phyloP scores from a whole-genome alignment of 2,888 invertebrate species.

The Sphaerophoria taeniata region DNA sequence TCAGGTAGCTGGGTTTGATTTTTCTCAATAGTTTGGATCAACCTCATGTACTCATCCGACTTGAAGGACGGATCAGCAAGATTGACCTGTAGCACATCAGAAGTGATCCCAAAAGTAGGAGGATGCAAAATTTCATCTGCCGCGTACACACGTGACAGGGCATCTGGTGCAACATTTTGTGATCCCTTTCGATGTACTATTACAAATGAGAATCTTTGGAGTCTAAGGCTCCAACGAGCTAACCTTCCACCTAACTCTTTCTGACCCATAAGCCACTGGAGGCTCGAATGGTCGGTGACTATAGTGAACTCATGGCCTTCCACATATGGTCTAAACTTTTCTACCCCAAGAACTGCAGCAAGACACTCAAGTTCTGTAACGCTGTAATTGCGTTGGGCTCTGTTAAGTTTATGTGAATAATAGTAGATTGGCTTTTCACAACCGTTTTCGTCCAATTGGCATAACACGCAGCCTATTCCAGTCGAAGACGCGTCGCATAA shows the following conservation, averaged over 20 bases:
- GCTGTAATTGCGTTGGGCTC: slow-evolving; percentile 1
- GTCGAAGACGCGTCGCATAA: too few species aligned
- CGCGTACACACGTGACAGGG: not conserved
- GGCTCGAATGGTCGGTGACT: slow-evolving; percentile 6
- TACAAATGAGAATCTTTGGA: slow-evolving; percentile 8
- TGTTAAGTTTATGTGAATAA: not conserved
- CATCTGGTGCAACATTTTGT: not conserved
- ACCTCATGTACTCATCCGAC: too few species aligned
- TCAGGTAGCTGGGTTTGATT: too few species aligned
- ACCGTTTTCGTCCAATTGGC: not conserved
- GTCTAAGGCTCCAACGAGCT: not conserved
- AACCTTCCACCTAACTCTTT: not conserved
- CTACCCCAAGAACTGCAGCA: slow-evolving; percentile 1
- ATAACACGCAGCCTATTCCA: not conserved
- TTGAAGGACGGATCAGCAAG: too few species aligned
- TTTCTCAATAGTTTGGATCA: too few species aligned
- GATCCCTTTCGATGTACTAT: not conserved
- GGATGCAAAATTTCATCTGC: not conserved
- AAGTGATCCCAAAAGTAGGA: too few species aligned
- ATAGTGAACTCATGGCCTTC: not conserved
- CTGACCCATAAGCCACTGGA: not conserved
- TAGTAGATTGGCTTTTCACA: not conserved
- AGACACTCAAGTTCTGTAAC: not conserved
- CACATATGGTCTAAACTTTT: slow-evolving; percentile 7
- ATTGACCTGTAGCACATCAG: too few species aligned